A percentile compares a stretch with the other conserved stretches of the same genome.
Evolutionary conservation across 2,888 invertebrate species (phyloP).

Genomic region (Auanema sp.): DNA sequence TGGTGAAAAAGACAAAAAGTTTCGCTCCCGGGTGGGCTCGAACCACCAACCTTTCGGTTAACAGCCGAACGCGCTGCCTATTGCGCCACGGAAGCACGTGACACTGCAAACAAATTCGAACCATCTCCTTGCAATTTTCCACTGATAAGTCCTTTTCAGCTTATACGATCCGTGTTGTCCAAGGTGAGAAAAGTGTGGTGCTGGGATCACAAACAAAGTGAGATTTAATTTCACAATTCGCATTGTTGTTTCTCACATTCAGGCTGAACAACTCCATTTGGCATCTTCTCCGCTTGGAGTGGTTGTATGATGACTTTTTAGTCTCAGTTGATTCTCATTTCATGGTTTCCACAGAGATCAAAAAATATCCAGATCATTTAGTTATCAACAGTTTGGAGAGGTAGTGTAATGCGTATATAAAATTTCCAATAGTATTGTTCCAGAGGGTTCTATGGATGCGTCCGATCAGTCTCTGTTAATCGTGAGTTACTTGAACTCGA

Average conservation of each 20-base stretch:
- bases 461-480: slow-evolving; percentile 43
- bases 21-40: slow-evolving; percentile 70
- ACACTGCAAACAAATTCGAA: background rate
- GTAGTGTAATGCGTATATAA: slow-evolving; percentile 12
- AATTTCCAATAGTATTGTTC: background rate
- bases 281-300: slow-evolving; percentile 54
- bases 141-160: background rate
- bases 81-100: slow-evolving; percentile 46
- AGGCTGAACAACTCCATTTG: slow-evolving; percentile 55
- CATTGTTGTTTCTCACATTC: background rate
- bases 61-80: slow-evolving; percentile 90
- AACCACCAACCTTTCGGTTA: slow-evolving; percentile 99
- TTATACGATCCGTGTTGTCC: background rate
- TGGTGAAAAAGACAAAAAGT: background rate
- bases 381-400: slow-evolving; percentile 23
- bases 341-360: background rate
- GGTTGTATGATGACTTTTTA: slow-evolving; percentile 39
- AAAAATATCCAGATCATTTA: slow-evolving; percentile 9
- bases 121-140: background rate
- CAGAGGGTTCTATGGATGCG: slow-evolving; percentile 50
- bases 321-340: slow-evolving; percentile 27
- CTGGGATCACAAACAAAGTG: slow-evolving; percentile 25
- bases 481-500: slow-evolving; percentile 23
- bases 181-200: background rate
- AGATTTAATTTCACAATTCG: slow-evolving; percentile 12